Base-by-base conservation (phyloP, 2,888 invertebrate species). In the Catocala sponsa region DNA sequence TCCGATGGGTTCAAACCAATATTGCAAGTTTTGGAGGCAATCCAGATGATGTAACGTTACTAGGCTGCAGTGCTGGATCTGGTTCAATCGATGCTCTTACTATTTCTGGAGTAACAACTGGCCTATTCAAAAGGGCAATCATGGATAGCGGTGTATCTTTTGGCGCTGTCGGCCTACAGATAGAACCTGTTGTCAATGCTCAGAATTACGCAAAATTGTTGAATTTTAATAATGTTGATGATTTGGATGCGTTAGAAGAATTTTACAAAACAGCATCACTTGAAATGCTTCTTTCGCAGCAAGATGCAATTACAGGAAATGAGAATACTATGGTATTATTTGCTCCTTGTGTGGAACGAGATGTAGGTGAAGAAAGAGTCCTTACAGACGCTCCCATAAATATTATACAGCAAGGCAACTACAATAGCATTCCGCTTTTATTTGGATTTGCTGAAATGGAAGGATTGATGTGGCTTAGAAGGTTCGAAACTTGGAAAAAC, bases 11-110 rank as follows among this genome's bases (percentile, higher is more conserved):
- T 0, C 77, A 87, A 48, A 74, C 72, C 6, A 90, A 91, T 59
- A 89, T 91, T 52, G 87, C 76, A 0, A 72, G 57, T 1, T 91
- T 89, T 51, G 87, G 89, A 11, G 91, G 91, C 0, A 86, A 91
- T 32, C 86, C 91, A 41, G 62, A 87, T 35, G 90, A 91, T 54
- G 82, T 91, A 1, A 90, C 89, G 0, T 60, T 91, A 42, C 63
- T 59, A 0, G 91, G 88, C 0, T 85, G 68, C 43, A 90, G 90
- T 58, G 87, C 91, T 6, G 91, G 92, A 0, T 77, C 85, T 0
- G 76, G 83, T 5, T 60, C 91, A 0, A 82, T 86, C 0, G 88
- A 88, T 54, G 74, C 90, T 1, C 64, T 91, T 6, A 81, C 83
- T 69, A 68, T 92, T 6, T 89, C 91, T 0, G 74, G 80, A 43